phyloP scores from a whole-genome alignment of 2,797 vertebrate genomes.

The Tragopan temminckii region DNA sequence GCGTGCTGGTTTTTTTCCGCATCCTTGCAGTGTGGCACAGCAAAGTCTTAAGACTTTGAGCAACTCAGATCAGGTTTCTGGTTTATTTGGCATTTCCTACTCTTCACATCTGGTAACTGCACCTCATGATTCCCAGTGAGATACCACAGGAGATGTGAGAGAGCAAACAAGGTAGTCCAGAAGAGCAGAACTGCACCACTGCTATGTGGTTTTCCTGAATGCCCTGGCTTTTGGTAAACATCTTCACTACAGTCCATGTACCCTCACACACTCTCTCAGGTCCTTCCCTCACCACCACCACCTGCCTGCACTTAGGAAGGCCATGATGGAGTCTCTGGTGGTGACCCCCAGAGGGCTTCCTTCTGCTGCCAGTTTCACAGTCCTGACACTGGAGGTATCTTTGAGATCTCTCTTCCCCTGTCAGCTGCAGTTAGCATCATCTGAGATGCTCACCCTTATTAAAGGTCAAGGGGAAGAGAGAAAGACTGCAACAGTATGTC shows the following conservation, averaged over 20 bases:
- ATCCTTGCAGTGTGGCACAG: background rate
- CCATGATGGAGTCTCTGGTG: background rate
- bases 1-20: background rate
- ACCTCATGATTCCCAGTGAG: background rate
- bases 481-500: background rate
- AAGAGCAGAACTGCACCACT: background rate
- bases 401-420: background rate
- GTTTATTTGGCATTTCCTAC: background rate
- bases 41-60: background rate
- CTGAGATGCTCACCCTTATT: background rate
- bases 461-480: conserved; percentile 32
- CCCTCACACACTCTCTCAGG: background rate
- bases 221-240: background rate
- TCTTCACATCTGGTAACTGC: background rate
- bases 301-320: background rate
- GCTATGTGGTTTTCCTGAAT: background rate
- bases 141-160: background rate
- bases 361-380: background rate
- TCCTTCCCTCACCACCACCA: background rate
- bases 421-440: background rate
- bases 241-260: background rate
- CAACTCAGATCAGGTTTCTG: background rate
- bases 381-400: fast-evolving
- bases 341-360: background rate
- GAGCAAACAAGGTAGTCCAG: background rate